Evolutionary conservation across 2,888 invertebrate genomes (phyloP).

Genomic region (Aphodius granarius): DNA sequence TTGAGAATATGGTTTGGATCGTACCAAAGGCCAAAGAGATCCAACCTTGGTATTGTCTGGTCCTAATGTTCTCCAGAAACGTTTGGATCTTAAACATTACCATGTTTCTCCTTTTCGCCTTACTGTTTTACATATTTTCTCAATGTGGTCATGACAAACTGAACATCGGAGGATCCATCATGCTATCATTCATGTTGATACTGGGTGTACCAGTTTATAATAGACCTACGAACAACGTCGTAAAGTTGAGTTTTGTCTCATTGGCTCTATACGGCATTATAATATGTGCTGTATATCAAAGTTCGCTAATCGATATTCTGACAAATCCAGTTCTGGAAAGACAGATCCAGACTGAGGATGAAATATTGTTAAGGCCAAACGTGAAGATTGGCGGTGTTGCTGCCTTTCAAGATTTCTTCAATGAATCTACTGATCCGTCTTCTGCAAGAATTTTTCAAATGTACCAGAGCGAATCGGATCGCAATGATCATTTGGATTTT

Average conservation of each 20-base stretch:
- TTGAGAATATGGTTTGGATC: slow-evolving; percentile 63
- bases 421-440: slow-evolving; percentile 23
- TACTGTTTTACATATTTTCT: slow-evolving; percentile 30
- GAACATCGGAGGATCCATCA: slow-evolving; percentile 29
- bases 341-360: slow-evolving; percentile 59
- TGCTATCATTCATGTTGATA: slow-evolving; percentile 45
- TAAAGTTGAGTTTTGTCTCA: slow-evolving; percentile 60
- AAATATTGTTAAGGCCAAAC: slow-evolving; percentile 54
- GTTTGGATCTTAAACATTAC: slow-evolving; percentile 57
- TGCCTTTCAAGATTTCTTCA: slow-evolving; percentile 52
- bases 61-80: slow-evolving; percentile 55
- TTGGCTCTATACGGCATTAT: slow-evolving; percentile 59
- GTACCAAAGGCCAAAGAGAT: slow-evolving; percentile 56
- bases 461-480: slow-evolving; percentile 30
- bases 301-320: slow-evolving; percentile 61
- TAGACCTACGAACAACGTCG: slow-evolving; percentile 55
- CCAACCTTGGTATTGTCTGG: slow-evolving; percentile 58
- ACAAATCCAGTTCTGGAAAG: slow-evolving; percentile 58
- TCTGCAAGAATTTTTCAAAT: slow-evolving; percentile 32
- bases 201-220: slow-evolving; percentile 57
- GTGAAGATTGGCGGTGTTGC: slow-evolving; percentile 55
- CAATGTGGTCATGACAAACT: slow-evolving; percentile 17
- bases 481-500: slow-evolving; percentile 31
- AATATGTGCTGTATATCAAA: slow-evolving; percentile 60
- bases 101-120: slow-evolving; percentile 43